Evolutionary conservation across 2,113 vertebrate genomes (phyloP), one percentile per base, ranked within the genome.

Genomic region (Dasyprocta punctata): DNA sequence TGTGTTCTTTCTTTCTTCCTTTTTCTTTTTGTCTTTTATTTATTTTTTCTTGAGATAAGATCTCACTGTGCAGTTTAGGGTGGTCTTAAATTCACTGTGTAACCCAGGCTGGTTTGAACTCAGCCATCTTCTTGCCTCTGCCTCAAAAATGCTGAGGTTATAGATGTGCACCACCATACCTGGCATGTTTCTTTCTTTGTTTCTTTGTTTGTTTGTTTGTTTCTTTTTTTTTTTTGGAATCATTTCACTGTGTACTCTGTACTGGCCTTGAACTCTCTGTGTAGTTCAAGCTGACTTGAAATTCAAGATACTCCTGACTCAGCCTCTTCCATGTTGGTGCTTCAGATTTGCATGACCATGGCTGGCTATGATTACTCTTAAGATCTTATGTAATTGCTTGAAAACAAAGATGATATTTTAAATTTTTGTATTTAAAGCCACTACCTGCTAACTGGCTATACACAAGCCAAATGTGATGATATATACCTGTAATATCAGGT

Each of bases 311-410:
- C 33, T 56, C 17, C 30, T 80, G 77, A 4, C 49, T 80, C 30
- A 54, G 30, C 17, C 30, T 36, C 77, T 28, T 52, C 52, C 7
- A 5, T 52, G 49, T 17, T 80, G 30, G 16, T 33, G 54, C 36
- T 54, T 52, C 33, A 80, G 7, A 54, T 54, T 49, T 80, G 49
- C 49, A 22, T 36, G 75, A 78, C 44, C 12, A 77, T 47, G n/a
- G 1, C 26, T 49, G 44, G 5, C 75, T 49, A 92, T 84, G 16
- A 89, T 80, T 77, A 60, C 22, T 92, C n/a, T 93, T 90, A 92
- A 60, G 44, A 90, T 63, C 85, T 93, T 92, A 94, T 81, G 56
- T 96, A 73, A 30, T 86, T 92, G 20, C 4, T 78, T 97, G 14
- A 83, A 89, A 86, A 89, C 75, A 73, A 81, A 90, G 81, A 95